phyloP scores from a whole-genome alignment of 2,888 invertebrate genomes.

The Malacosoma neustria region DNA sequence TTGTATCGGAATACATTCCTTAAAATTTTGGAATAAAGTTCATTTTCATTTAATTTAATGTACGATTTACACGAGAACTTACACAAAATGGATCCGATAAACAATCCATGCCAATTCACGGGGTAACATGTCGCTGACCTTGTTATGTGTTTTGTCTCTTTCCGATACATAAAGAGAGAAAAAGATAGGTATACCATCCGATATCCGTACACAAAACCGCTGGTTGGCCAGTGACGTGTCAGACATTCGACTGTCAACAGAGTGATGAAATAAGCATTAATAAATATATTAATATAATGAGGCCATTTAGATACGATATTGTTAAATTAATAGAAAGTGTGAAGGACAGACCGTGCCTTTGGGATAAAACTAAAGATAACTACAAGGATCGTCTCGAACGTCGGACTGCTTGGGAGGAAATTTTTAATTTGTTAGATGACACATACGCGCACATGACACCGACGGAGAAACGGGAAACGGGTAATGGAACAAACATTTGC shows the following conservation, averaged over 20 bases:
- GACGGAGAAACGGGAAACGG: constrained; percentile 40
- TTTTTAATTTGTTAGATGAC: constrained; percentile 42
- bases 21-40: too few species aligned
- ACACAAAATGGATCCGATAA: constrained; percentile 15
- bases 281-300: constrained; percentile 24
- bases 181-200: constrained; percentile 31
- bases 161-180: constrained; percentile 14
- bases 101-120: constrained; percentile 8
- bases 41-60: too few species aligned
- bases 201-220: constrained; percentile 45
- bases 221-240: constrained; percentile 40
- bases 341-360: constrained; percentile 45
- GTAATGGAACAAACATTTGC: constrained; percentile 27
- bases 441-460: constrained; percentile 42
- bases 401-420: constrained; percentile 52
- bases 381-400: constrained; percentile 58
- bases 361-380: constrained; percentile 53
- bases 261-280: constrained; percentile 10
- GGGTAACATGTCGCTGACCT: constrained; percentile 44
- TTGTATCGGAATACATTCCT: too few species aligned
- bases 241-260: constrained; percentile 35
- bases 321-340: constrained; percentile 38
- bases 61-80: constrained; percentile 20
- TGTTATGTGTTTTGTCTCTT: constrained; percentile 22
- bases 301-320: constrained; percentile 52